Base-by-base conservation (phyloP, 2,888 invertebrate genomes). In the Polymixis flavicincta region DNA sequence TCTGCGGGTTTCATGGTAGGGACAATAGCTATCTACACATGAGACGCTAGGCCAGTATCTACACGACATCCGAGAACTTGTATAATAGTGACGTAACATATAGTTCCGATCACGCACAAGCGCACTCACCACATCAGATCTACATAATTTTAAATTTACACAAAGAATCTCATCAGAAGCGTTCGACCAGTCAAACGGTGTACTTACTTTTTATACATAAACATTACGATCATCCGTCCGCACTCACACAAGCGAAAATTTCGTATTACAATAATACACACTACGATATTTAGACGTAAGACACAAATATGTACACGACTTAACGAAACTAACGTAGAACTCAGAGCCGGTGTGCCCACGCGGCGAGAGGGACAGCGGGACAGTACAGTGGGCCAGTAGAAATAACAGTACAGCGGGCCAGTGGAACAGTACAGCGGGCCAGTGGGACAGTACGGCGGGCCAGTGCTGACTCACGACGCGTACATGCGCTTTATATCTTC, bases 401-500 rank as follows among this genome's bases (percentile, higher is more conserved):
- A n/a, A n/a, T n/a, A 22, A 32, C 52, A 57, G 67, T 37, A n/a
- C 52, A 50, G 66, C 19, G 32, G 37, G 50, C 69, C 69, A 65
- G 64, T 32, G 28, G 64, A 22, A 32, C 54, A 57, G 67, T 37
- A n/a, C 54, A 25, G 66, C 54, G 48, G 63, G 60, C 71, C 71
- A 32, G 66, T 14, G 37, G 68, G n/a, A 25, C 42, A 68, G 67
- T 37, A 13, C n/a, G 37, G 54, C 52, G 42, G 60, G 57, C 17
- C 71, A 48, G 61, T 37, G 57, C 54, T 25, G 32, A 54, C 97
- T 98, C 98, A 98, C 97, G 98, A 98, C 80, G 98, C 98, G 95
- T 99, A 99, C 98, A 99, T 99, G 88, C 98, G 97, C 93, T 98
- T 98, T 91, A 99, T 99, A 96, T 99, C 99, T 87, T 98, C 97